phyloP scores from a whole-genome alignment of 2,113 vertebrate genomes.

The Zosterops lateralis region DNA sequence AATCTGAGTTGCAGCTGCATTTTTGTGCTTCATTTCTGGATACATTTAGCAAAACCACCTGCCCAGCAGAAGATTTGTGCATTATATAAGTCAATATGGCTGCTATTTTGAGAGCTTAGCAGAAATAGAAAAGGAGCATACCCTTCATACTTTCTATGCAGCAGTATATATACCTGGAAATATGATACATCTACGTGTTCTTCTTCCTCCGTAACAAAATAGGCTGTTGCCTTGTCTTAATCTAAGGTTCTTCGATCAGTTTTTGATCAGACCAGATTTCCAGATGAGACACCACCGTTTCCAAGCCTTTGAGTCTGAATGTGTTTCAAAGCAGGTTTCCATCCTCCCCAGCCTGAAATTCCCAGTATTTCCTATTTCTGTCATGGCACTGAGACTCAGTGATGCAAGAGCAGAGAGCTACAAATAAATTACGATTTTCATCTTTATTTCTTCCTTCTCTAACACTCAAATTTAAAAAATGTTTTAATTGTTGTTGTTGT shows the following conservation, averaged over 20 bases:
- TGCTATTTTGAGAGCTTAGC: constrained; percentile 33
- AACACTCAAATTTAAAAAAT: background rate
- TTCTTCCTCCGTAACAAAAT: background rate
- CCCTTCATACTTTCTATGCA: background rate
- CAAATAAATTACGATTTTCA: background rate
- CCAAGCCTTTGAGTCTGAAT: background rate
- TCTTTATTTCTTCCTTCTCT: background rate
- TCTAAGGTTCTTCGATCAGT: background rate
- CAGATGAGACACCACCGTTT: background rate
- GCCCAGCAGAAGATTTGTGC: background rate
- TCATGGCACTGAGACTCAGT: accelerated
- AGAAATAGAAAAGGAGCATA: background rate
- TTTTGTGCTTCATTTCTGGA: constrained; percentile 15
- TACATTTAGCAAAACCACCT: constrained; percentile 14
- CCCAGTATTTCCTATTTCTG: background rate
- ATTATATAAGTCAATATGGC: background rate
- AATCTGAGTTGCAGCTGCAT: background rate
- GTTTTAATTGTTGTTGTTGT: background rate
- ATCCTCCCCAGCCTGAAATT: background rate
- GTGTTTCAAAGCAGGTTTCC: background rate
- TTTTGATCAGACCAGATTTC: background rate
- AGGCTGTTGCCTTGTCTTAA: background rate
- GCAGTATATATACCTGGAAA: background rate
- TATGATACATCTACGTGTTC: background rate
- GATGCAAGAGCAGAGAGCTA: background rate